Evolutionary conservation across 2,888 invertebrate species (phyloP).

Genomic region (Microchrysa polita): DNA sequence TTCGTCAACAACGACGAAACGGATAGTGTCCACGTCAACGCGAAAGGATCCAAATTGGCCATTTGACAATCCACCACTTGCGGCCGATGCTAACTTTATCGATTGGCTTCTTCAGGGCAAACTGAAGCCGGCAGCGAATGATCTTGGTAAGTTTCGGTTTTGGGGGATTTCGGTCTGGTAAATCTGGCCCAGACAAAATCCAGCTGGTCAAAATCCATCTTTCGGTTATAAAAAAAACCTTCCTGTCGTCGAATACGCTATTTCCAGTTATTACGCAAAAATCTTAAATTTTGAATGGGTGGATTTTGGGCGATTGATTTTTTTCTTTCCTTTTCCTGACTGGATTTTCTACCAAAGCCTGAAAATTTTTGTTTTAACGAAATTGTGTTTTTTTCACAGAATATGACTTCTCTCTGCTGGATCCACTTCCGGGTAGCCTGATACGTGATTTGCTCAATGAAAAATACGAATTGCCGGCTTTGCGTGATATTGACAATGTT

Average conservation of each 20-base stretch:
- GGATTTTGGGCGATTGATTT: too few species aligned
- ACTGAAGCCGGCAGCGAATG: constrained; percentile 44
- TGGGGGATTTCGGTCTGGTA: too few species aligned
- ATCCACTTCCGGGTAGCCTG: constrained; percentile 59
- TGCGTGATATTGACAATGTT: constrained; percentile 59
- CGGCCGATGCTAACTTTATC: constrained; percentile 49
- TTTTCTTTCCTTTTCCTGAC: too few species aligned
- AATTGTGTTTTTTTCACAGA: constrained; percentile 43
- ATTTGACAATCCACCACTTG: constrained; percentile 33
- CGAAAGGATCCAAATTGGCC: constrained; percentile 37
- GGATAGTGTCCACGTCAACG: not conserved
- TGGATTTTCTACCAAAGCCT: too few species aligned
- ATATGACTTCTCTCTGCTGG: constrained; percentile 55
- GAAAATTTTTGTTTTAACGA: too few species aligned
- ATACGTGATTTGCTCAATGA: constrained; percentile 61
- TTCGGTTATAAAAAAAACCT: too few species aligned
- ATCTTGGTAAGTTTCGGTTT: constrained; percentile 49
- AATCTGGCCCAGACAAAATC: too few species aligned
- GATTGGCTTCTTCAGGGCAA: constrained; percentile 52
- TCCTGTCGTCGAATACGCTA: too few species aligned
- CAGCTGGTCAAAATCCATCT: too few species aligned
- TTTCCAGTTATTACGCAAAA: not conserved
- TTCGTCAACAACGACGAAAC: constrained; percentile 5
- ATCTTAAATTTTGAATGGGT: too few species aligned
- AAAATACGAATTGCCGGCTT: constrained; percentile 50